These are phyloP conservation scores for Aleiodes leptofemur DNA, from an alignment of 2,888 invertebrate genomes.

Conservation along the genomic window DNA sequence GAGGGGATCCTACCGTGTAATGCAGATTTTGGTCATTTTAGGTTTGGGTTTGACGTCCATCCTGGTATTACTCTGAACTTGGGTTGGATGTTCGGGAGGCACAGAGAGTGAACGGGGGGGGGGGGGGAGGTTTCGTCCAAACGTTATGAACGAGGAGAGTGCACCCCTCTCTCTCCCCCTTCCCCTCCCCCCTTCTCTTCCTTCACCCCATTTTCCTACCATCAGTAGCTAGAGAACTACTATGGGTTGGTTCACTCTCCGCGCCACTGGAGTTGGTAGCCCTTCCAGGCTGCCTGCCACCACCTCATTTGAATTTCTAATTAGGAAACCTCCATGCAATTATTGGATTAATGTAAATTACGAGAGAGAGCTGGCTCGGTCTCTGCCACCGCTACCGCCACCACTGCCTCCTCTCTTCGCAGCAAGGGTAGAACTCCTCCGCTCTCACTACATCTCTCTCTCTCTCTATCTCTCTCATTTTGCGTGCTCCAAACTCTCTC, in stretches of 20 bases:
- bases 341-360: constrained; percentile 96
- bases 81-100: constrained; percentile 62
- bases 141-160: constrained; percentile 38
- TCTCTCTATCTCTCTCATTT: constrained; percentile 47
- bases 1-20: constrained; percentile 53
- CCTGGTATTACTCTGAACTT: constrained; percentile 70
- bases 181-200: constrained; percentile 9
- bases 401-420: constrained; percentile 65
- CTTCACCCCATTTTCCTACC: constrained; percentile 68
- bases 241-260: constrained; percentile 52
- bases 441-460: constrained; percentile 51
- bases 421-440: constrained; percentile 70
- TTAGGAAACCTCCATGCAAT: constrained; percentile 94
- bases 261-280: constrained; percentile 71
- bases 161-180: constrained; percentile 23
- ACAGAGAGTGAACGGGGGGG: background rate
- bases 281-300: constrained; percentile 79
- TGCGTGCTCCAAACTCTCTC: constrained; percentile 13
- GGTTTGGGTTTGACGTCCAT: constrained; percentile 72
- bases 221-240: constrained; percentile 61
- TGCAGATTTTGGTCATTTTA: constrained; percentile 73
- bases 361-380: constrained; percentile 85
- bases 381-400: constrained; percentile 71
- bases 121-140: constrained; percentile 24
- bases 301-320: constrained; percentile 94